Evolutionary conservation across 2,113 vertebrate genomes (phyloP), one percentile per base, ranked within the genome.

Genomic region (Pyxicephalus adspersus): DNA sequence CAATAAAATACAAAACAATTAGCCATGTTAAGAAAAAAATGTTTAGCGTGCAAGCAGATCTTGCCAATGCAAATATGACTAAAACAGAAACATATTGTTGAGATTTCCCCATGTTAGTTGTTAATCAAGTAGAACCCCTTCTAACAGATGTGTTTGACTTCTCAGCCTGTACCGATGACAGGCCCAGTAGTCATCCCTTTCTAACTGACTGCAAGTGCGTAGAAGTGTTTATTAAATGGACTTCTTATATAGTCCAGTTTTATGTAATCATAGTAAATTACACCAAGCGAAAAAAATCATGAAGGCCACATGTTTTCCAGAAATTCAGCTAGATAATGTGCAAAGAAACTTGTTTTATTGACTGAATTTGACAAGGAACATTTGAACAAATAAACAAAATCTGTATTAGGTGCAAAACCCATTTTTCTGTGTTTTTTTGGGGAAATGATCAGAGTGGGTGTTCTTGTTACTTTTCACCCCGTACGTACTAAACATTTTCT

Each of bases 41-140:
- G 85, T 88, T 87, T 87, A 84, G 83, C 76, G 83, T 51, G 0
- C 11, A 13, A 65, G 84, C 83, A 89, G 83, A 72, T 54, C 83
- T 90, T 55, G 88, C 91, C 89, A 92, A 88, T 89, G 86, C 88
- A 93, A 93, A 92, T 88, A 91, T 85, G 84, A 38, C 80, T 85
- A 85, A 83, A 91, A 92, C 85, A 89, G 87, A 88, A 87, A 86
- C 84, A 87, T 84, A 84, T 89, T 91, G 89, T 87, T 89, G 77
- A 80, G 83, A 89, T 90, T 91, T 92, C 89, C 89, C 83, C 83
- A 85, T 88, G 86, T 88, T 91, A 85, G 87, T 79, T 90, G 86
- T 92, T 93, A 91, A 91, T 91, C 88, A 91, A 88, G 75, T 83
- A 87, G 66, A 86, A 84, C 83, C 52, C 50, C 84, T 90, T 91